A percentile compares a stretch with the other conserved stretches of the same genome.
Conservation (phyloP, 1,140 invertebrate species). For the Nasonia vitripennis region DNA sequence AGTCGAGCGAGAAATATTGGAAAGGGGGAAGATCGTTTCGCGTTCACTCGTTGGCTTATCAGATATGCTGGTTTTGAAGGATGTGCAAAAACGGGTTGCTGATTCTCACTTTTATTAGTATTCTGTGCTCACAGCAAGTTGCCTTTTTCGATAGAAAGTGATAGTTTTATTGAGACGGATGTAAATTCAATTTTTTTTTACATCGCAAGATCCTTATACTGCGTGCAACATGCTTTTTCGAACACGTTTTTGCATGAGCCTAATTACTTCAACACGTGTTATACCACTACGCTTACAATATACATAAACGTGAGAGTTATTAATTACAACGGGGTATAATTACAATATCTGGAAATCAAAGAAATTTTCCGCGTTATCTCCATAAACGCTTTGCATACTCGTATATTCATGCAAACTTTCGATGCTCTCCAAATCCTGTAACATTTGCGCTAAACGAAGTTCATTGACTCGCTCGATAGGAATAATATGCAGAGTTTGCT, state of each 20-base stretch:
- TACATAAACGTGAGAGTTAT: background rate
- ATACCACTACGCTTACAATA: background rate
- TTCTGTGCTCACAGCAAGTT: background rate
- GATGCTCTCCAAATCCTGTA: background rate
- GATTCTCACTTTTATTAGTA: background rate
- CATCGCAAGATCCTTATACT: background rate
- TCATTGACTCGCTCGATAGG: background rate
- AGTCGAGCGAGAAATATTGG: background rate
- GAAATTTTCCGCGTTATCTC: background rate
- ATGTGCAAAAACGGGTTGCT: too few species aligned
- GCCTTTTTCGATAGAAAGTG: background rate
- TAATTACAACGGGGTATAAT: background rate
- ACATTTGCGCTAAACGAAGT: background rate
- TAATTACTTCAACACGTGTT: background rate
- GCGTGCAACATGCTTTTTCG: background rate
- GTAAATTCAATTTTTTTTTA: too few species aligned
- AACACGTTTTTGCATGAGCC: background rate
- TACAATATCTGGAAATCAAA: background rate
- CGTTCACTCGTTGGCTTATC: background rate
- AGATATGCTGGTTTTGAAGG: too few species aligned
- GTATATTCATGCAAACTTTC: background rate
- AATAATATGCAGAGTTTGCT: constrained; percentile 8
- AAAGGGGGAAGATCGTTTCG: background rate
- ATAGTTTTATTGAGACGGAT: background rate
- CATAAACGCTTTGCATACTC: background rate